Evolutionary conservation across 2,888 invertebrate genomes (phyloP), one percentile per base, ranked within the genome.

Genomic region (Endotricha flammealis): DNA sequence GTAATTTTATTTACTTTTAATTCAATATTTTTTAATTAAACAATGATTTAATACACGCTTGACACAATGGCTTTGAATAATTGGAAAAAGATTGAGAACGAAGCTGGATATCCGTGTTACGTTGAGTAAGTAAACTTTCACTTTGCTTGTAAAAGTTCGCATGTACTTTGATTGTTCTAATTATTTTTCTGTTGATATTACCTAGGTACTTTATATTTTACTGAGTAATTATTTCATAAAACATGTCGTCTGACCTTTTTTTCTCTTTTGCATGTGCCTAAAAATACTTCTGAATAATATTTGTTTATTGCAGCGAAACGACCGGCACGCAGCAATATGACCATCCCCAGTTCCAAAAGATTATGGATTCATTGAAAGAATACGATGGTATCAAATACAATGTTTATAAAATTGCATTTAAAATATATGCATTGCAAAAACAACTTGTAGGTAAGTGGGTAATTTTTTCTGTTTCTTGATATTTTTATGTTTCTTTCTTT

Each of bases 341-440:
- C 53, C 90, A 91, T 63, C 91, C 90, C 11, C 83, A 88, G 43
- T 91, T 90, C 74, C 61, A 70, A 22, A 87, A 87, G 48, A 86
- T 91, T 9, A 76, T 89, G 58, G 82, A 88, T 45, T 75, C 80
- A 24, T 66, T 92, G 13, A 88, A 90, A 47, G 90, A 90, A 38
- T 91, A 90, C 54, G 91, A 92, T 59, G 88, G 86, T 30, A 91
- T 95, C 41, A 91, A 91, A 62, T 94, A 93, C 74, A 90, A 91
- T 44, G 90, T 91, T 2, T 95, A 95, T 62, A 88, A 94, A 47
- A 90, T 93, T 41, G 94, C 94, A 9, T 88, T 91, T 44, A 95
- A 95, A 76, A 82, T 79, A 43, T 75, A 64, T 53, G 58, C 63
- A 23, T 51, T 85, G 39, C 85, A 82, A 53, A 75, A 61, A 47